Evolutionary conservation across 2,888 invertebrate species (phyloP).

Genomic region (Blastobasis lacticolella): DNA sequence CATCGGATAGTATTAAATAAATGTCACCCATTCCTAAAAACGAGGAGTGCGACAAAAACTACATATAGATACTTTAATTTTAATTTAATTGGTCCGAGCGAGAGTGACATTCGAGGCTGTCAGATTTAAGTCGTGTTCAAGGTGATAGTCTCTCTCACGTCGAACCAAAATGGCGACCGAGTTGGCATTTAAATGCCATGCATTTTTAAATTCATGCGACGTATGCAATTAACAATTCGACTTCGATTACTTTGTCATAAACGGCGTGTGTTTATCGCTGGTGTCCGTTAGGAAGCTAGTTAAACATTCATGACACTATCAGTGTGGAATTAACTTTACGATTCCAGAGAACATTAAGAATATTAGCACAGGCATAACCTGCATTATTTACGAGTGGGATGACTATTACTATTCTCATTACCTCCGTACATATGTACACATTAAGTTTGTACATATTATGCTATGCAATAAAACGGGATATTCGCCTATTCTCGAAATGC

Average conservation of each 20-base stretch:
- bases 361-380: constrained; percentile 34
- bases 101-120: constrained; percentile 70
- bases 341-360: constrained; percentile 44
- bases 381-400: constrained; percentile 39
- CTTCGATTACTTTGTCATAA: constrained; percentile 68
- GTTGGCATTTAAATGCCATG: constrained; percentile 74
- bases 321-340: constrained; percentile 43
- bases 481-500: no score
- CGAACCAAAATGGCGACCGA: constrained; percentile 65
- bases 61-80: constrained; percentile 45
- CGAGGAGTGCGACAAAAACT: constrained; percentile 34
- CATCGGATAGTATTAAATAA: background rate
- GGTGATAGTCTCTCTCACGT: constrained; percentile 67
- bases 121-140: constrained; percentile 72
- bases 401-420: constrained; percentile 22
- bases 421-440: constrained; percentile 10
- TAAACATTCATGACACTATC: constrained; percentile 44
- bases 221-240: constrained; percentile 65
- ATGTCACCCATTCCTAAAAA: constrained; percentile 16
- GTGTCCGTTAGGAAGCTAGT: constrained; percentile 49
- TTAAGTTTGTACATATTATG: background rate
- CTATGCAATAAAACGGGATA: background rate
- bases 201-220: constrained; percentile 68
- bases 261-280: constrained; percentile 39
- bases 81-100: constrained; percentile 57